Percentiles rank a stretch among this genome's conserved stretches.
Evolutionary conservation across 2,888 invertebrate genomes (phyloP).

Genomic region (Synergus laeviventris): DNA sequence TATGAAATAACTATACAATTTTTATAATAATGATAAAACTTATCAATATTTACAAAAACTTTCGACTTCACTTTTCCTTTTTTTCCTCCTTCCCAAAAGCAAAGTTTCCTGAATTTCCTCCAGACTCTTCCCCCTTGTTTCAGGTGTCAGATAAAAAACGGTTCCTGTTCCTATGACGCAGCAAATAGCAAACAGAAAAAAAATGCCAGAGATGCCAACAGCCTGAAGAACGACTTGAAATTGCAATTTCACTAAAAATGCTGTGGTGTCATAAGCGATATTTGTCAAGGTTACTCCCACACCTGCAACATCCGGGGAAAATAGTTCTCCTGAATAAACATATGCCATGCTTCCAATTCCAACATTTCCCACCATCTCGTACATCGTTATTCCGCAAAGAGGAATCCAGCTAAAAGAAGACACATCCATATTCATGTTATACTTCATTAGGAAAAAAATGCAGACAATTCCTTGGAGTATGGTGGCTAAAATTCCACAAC

Average conservation of each 20-base stretch:
- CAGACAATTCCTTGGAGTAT: constrained; percentile 78
- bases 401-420: constrained; percentile 79
- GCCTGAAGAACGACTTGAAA: constrained; percentile 78
- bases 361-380: constrained; percentile 81
- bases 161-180: constrained; percentile 76
- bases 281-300: constrained; percentile 82
- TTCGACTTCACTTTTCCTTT: too few species aligned
- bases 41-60: too few species aligned
- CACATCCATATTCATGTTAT: constrained; percentile 76
- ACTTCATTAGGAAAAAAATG: constrained; percentile 79
- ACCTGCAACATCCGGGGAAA: constrained; percentile 81
- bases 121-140: constrained; percentile 81
- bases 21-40: too few species aligned
- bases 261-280: constrained; percentile 79
- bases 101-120: too few species aligned
- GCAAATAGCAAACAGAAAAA: constrained; percentile 77
- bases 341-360: constrained; percentile 82
- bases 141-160: constrained; percentile 78
- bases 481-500: constrained; percentile 79
- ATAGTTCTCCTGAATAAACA: constrained; percentile 81
- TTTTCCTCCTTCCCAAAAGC: too few species aligned
- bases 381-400: constrained; percentile 79
- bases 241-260: constrained; percentile 80
- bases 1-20: too few species aligned
- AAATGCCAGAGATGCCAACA: constrained; percentile 78